These are phyloP conservation scores for Cheilinus undulatus DNA, from an alignment of 2,113 vertebrate species.

Conservation along the genomic window DNA sequence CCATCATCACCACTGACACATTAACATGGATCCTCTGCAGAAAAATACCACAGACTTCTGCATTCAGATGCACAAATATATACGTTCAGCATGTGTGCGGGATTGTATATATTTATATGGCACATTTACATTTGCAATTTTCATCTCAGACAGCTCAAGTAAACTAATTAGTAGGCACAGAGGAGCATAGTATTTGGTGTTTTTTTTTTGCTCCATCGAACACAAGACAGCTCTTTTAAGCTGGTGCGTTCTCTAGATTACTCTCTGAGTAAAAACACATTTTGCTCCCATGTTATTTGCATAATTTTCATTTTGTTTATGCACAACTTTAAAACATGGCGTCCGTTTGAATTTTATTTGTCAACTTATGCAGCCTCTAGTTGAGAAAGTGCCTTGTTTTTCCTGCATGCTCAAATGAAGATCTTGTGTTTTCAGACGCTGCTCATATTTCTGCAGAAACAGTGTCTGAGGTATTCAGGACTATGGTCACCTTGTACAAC, in stretches of 20 bases:
- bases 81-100: not conserved
- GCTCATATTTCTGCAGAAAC: conserved; percentile 4
- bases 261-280: conserved; percentile 44
- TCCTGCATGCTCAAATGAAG: conserved; percentile 7
- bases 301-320: conserved; percentile 62
- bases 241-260: conserved; percentile 39
- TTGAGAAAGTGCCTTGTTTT: conserved; percentile 18
- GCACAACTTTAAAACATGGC: conserved; percentile 25
- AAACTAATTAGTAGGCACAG: conserved; percentile 63
- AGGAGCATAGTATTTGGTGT: conserved; percentile 46
- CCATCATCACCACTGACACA: conserved; percentile 71
- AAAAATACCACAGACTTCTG: conserved; percentile 36
- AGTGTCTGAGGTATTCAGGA: conserved; percentile 8
- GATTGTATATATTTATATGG: conserved; percentile 8
- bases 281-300: conserved; percentile 51
- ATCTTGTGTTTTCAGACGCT: not conserved
- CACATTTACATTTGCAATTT: conserved; percentile 56
- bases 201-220: conserved; percentile 67
- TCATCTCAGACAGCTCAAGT: conserved; percentile 44
- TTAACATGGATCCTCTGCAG: conserved; percentile 57
- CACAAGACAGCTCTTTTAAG: conserved; percentile 65
- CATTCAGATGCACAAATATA: not conserved
- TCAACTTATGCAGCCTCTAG: not conserved
- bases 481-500: conserved; percentile 41
- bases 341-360: conserved; percentile 23